phyloP scores from a whole-genome alignment of 2,113 vertebrate genomes.

The Psittacus erithacus region DNA sequence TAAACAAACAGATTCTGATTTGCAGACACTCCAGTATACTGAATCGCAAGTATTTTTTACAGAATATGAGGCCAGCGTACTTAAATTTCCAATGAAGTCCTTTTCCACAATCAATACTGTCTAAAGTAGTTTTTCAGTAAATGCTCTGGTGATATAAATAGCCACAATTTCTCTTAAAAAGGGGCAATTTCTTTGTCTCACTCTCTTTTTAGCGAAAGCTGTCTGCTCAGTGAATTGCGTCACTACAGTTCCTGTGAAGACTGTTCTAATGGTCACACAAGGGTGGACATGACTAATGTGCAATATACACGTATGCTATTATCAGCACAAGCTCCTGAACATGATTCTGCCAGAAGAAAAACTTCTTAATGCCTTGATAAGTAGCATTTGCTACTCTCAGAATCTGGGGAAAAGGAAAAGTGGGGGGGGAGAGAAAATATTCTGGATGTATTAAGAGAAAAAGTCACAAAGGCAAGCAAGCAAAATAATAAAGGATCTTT shows the following conservation, averaged over 20 bases:
- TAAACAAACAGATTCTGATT: neutral
- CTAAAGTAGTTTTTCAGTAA: neutral
- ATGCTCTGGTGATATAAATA: neutral
- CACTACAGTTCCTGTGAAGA: neutral
- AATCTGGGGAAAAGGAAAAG: neutral
- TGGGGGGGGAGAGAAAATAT: rapidly evolving
- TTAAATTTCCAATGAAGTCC: neutral
- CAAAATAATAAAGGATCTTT: neutral
- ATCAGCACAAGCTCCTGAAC: neutral
- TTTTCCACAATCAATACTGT: neutral
- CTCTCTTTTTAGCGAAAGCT: neutral
- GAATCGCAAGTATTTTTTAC: neutral
- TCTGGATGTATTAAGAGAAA: neutral
- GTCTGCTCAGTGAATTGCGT: neutral
- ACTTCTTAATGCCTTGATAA: neutral
- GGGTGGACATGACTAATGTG: neutral
- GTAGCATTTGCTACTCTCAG: neutral
- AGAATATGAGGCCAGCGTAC: neutral
- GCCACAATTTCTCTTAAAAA: neutral
- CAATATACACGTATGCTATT: neutral
- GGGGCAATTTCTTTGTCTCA: neutral
- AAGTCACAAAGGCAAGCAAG: neutral
- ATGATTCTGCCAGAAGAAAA: neutral
- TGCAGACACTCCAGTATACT: neutral
- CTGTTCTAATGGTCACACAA: neutral